Evolutionary conservation across 1,140 invertebrate species (phyloP).

Genomic region (Tenebrio molitor): DNA sequence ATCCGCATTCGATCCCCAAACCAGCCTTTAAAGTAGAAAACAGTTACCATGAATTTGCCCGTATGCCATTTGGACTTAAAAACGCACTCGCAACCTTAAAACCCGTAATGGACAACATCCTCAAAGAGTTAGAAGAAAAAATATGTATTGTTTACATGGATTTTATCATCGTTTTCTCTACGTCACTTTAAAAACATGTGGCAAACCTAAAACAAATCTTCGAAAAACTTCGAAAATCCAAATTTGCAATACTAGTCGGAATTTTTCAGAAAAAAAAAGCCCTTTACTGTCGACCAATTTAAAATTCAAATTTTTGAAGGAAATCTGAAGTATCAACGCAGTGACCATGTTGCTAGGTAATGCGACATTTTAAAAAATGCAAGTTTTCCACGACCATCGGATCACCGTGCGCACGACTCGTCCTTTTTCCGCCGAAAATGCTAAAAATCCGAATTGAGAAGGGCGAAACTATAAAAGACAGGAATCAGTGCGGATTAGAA

Average conservation of each 20-base stretch:
- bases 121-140: not conserved
- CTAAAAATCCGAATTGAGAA: too few relatives aligned
- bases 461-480: too few relatives aligned
- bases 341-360: too few relatives aligned
- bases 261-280: slow-evolving; percentile 8
- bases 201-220: not conserved
- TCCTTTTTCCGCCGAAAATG: too few relatives aligned
- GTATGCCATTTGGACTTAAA: too few relatives aligned
- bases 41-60: not conserved
- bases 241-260: not conserved
- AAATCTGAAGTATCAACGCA: too few relatives aligned
- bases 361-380: too few relatives aligned
- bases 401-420: too few relatives aligned
- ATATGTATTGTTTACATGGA: not conserved
- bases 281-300: too few relatives aligned
- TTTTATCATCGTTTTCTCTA: not conserved
- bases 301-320: too few relatives aligned
- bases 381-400: too few relatives aligned
- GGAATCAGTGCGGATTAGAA: too few relatives aligned
- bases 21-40: not conserved
- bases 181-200: not conserved
- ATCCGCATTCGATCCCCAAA: not conserved
- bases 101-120: not conserved
- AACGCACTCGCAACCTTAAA: not conserved
- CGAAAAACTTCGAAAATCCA: not conserved